These are phyloP conservation scores for Sepioteuthis lessoniana DNA, from an alignment of 2,888 invertebrate species.

Conservation along the genomic window DNA sequence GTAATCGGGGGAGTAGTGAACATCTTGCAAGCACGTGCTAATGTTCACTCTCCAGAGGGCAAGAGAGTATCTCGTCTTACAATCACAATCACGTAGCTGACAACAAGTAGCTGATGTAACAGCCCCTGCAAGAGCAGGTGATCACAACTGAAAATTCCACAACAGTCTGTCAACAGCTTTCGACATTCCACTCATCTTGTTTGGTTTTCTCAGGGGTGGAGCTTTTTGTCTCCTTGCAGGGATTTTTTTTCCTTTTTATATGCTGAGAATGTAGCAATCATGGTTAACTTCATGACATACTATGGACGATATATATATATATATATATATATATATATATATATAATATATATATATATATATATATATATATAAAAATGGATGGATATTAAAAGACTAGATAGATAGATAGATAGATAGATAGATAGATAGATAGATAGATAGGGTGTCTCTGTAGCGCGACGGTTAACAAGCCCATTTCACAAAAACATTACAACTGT, in stretches of 20 bases:
- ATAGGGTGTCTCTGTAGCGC: too few species aligned
- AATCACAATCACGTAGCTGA: background rate
- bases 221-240: background rate
- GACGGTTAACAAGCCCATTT: too few species aligned
- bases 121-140: background rate
- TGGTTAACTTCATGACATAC: background rate
- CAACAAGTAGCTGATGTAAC: background rate
- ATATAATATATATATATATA: too few species aligned
- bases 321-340: background rate
- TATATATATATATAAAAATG: background rate
- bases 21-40: background rate
- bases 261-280: background rate
- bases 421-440: background rate
- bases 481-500: too few species aligned
- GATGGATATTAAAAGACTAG: too few species aligned
- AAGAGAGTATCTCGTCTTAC: background rate
- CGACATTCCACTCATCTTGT: background rate
- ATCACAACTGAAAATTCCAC: background rate
- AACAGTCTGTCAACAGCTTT: background rate
- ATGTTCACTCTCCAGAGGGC: background rate
- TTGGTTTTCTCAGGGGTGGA: background rate
- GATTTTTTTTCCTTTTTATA: background rate
- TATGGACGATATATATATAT: background rate
- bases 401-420: background rate
- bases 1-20: background rate